phyloP scores from a whole-genome alignment of 2,888 invertebrate genomes.

The Aproaerema taeniolella region DNA sequence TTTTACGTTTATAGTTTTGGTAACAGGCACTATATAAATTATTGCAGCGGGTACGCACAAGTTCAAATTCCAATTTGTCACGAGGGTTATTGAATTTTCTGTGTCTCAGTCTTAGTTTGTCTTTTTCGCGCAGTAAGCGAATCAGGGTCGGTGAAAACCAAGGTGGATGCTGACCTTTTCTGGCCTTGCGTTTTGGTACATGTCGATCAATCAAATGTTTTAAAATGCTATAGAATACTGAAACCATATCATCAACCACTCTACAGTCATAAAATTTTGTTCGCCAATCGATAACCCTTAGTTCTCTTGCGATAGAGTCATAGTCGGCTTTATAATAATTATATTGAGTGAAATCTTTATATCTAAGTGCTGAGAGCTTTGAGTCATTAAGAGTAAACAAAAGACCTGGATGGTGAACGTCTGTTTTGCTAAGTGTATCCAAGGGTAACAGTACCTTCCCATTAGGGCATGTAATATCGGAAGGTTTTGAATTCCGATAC shows the following conservation, averaged over 20 bases:
- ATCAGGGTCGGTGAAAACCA: neutral
- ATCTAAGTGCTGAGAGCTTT: neutral
- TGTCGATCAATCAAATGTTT: neutral
- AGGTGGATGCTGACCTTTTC: neutral
- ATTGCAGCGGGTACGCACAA: neutral
- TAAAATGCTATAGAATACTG: neutral
- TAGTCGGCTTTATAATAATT: conserved; percentile 1
- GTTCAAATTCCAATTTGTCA: neutral
- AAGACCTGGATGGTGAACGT: neutral
- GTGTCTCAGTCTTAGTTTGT: neutral
- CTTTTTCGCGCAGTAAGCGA: neutral
- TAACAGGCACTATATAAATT: neutral
- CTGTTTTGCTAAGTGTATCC: neutral
- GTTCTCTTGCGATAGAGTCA: neutral
- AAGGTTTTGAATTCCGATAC: no score
- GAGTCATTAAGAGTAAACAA: neutral
- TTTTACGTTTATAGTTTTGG: neutral
- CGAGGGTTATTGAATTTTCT: neutral
- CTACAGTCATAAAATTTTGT: neutral
- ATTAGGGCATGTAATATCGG: no score
- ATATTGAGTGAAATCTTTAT: neutral
- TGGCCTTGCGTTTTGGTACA: neutral
- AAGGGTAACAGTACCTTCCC: no score
- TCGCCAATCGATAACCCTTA: neutral
- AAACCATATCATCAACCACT: neutral